Evolutionary conservation across 2,888 invertebrate species (phyloP).

Genomic region (Chloroclysta siterata): DNA sequence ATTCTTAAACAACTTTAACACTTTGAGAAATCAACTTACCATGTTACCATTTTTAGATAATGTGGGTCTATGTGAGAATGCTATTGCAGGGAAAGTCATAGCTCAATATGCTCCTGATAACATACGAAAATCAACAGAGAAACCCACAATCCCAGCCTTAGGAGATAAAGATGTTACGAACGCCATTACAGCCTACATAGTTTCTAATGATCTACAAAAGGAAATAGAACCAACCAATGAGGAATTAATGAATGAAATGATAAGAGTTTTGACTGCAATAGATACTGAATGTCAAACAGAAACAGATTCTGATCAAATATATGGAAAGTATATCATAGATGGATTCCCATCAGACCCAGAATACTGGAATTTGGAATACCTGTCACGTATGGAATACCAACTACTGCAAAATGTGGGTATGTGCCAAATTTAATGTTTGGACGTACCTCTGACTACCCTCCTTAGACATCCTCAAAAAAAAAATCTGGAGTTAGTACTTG

Average conservation of each 20-base stretch:
- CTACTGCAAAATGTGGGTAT: too few relatives aligned
- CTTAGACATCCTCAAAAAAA: too few relatives aligned
- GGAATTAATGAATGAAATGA: slow-evolving; percentile 73
- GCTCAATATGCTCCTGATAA: slow-evolving; percentile 68
- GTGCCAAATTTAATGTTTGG: too few relatives aligned
- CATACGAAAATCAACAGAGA: slow-evolving; percentile 50
- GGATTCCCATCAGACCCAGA: slow-evolving; percentile 81
- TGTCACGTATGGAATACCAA: too few relatives aligned
- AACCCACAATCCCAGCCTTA: slow-evolving; percentile 68
- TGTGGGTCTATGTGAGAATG: slow-evolving; percentile 54
- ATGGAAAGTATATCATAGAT: slow-evolving; percentile 86
- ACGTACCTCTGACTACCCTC: too few relatives aligned
- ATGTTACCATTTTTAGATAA: slow-evolving; percentile 65
- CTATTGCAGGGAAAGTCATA: slow-evolving; percentile 50
- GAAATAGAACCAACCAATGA: slow-evolving; percentile 70
- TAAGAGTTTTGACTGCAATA: slow-evolving; percentile 60
- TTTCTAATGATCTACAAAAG: slow-evolving; percentile 69
- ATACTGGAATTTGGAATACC: slow-evolving; percentile 76
- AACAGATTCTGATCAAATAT: slow-evolving; percentile 53
- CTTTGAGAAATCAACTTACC: slow-evolving; percentile 46
- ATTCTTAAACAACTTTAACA: slow-evolving; percentile 44
- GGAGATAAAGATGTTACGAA: slow-evolving; percentile 76
- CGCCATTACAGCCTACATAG: slow-evolving; percentile 66
- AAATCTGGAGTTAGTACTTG: too few relatives aligned
- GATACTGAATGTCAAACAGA: slow-evolving; percentile 61